Conservation (phyloP, 2,113 vertebrate genomes). For the Xiphophorus maculatus region DNA sequence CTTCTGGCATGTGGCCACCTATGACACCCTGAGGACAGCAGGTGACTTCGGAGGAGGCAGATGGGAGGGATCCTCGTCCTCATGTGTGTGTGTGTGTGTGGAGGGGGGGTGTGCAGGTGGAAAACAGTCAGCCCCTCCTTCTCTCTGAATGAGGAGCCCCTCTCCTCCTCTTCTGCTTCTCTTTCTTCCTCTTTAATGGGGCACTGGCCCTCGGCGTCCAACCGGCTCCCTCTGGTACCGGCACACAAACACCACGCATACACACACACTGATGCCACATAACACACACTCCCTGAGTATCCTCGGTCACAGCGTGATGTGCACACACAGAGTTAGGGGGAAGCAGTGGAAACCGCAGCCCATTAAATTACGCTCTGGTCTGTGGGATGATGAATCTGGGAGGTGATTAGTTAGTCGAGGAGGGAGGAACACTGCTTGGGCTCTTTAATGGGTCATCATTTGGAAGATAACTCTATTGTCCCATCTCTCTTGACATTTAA, state of each 20-base stretch:
- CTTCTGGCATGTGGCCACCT: constrained; percentile 24
- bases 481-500: constrained; percentile 76
- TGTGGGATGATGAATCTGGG: constrained; percentile 71
- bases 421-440: constrained; percentile 64
- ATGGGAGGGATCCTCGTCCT: constrained; percentile 49
- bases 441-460: constrained; percentile 74
- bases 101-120: constrained; percentile 39
- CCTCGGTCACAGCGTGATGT: constrained; percentile 33
- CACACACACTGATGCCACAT: constrained; percentile 57
- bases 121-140: constrained; percentile 46
- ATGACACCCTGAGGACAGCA: constrained; percentile 58
- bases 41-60: constrained; percentile 55
- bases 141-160: constrained; percentile 62
- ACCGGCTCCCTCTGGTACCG: constrained; percentile 55
- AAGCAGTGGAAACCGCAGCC: constrained; percentile 32
- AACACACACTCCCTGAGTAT: constrained; percentile 56
- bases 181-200: constrained; percentile 54
- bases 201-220: constrained; percentile 54
- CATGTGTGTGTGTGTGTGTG: constrained; percentile 35
- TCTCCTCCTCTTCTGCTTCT: constrained; percentile 19
- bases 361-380: constrained; percentile 60
- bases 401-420: constrained; percentile 67
- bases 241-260: constrained; percentile 50
- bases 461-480: constrained; percentile 78
- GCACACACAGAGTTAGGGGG: constrained; percentile 16